phyloP scores from a whole-genome alignment of 2,113 vertebrate species.

The Sciurus niger region DNA sequence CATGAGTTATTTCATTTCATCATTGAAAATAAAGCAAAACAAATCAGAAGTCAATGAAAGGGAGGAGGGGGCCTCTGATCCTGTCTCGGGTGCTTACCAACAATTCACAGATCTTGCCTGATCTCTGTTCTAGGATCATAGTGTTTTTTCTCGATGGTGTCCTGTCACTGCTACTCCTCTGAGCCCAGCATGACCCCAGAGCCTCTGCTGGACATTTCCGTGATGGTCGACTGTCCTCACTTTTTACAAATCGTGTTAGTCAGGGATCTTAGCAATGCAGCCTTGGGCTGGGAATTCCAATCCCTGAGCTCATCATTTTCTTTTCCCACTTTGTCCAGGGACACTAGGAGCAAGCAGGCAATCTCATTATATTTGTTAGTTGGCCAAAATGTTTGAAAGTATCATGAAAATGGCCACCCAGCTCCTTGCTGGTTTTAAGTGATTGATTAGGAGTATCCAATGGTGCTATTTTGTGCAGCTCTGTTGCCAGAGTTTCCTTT shows the following conservation, averaged over 20 bases:
- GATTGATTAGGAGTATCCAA: not conserved
- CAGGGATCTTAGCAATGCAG: not conserved
- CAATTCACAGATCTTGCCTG: rapidly evolving
- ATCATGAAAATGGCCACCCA: rapidly evolving
- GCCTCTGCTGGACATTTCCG: not conserved
- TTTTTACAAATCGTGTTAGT: rapidly evolving
- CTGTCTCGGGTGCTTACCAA: not conserved
- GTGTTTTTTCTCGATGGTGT: rapidly evolving
- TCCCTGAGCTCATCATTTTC: not conserved
- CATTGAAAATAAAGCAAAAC: conserved; percentile 9
- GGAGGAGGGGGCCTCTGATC: not conserved
- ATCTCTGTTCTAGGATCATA: rapidly evolving
- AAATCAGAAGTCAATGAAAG: too few species aligned
- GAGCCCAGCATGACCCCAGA: rapidly evolving
- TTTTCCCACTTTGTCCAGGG: not conserved
- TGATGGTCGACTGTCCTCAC: not conserved
- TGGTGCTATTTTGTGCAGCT: not conserved
- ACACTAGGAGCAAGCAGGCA: not conserved
- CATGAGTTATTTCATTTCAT: conserved; percentile 12
- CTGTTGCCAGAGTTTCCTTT: not conserved
- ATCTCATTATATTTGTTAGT: not conserved
- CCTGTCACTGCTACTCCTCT: rapidly evolving
- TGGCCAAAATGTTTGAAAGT: not conserved
- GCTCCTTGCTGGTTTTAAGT: too few species aligned
- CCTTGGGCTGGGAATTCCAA: not conserved